These are phyloP conservation scores for Chlorodrepanis virens DNA, from an alignment of 2,113 vertebrate species.

Conservation along the genomic window DNA sequence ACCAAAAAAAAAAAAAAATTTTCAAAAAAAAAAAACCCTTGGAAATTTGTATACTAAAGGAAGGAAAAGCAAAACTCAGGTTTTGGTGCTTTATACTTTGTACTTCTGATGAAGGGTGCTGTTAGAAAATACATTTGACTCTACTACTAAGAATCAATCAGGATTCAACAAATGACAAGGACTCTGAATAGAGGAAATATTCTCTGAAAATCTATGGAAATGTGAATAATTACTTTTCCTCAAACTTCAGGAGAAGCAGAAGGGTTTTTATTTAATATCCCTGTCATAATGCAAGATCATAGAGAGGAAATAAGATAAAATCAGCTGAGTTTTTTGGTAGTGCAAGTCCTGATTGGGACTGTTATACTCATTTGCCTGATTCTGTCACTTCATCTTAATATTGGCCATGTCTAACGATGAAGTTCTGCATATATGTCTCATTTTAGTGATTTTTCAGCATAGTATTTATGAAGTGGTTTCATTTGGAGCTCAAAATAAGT, in stretches of 20 bases:
- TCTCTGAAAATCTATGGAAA: not conserved
- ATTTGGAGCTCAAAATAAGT: not conserved
- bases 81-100: not conserved
- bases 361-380: not conserved
- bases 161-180: not conserved
- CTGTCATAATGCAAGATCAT: not conserved
- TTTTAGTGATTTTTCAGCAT: not conserved
- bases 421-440: not conserved
- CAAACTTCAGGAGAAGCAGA: not conserved
- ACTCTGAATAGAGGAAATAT: not conserved
- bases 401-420: not conserved
- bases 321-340: not conserved
- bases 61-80: not conserved
- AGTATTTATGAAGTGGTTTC: not conserved
- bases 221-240: not conserved
- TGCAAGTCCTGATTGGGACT: not conserved
- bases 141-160: not conserved
- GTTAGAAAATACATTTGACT: not conserved
- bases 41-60: not conserved
- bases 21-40: not conserved
- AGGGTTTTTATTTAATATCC: not conserved
- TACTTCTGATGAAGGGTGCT: not conserved
- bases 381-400: not conserved
- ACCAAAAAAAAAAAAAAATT: too few species aligned
- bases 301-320: not conserved